These are phyloP conservation scores for Myrmophylax atrothorax DNA, from an alignment of 2,113 vertebrate genomes.

Conservation along the genomic window DNA sequence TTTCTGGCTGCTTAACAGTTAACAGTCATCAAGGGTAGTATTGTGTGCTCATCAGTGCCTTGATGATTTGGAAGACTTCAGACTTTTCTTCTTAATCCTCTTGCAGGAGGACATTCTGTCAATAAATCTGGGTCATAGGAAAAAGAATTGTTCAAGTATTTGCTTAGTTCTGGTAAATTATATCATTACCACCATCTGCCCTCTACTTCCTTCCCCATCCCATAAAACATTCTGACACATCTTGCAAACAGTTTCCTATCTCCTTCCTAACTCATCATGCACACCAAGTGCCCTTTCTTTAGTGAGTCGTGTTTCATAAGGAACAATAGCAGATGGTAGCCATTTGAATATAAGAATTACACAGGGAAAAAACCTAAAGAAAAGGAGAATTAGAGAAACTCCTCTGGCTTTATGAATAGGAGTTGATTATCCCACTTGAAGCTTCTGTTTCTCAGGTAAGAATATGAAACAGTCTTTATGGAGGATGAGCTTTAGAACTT, in stretches of 20 bases:
- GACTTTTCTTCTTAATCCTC: not conserved
- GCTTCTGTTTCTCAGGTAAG: not conserved
- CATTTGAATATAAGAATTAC: not conserved
- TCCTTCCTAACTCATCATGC: not conserved
- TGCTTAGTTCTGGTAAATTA: not conserved
- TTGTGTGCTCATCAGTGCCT: not conserved
- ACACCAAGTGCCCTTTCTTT: not conserved
- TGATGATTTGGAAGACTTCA: not conserved
- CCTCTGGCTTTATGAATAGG: not conserved
- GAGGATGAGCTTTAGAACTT: not conserved
- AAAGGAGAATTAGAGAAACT: not conserved
- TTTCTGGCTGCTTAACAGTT: not conserved
- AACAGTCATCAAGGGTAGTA: not conserved
- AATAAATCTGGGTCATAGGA: not conserved
- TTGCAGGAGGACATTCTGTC: not conserved
- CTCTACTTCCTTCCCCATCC: not conserved
- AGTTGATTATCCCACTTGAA: not conserved
- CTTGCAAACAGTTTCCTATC: not conserved
- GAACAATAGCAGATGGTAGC: constrained; percentile 11
- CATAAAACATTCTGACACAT: not conserved
- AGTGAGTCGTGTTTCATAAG: not conserved
- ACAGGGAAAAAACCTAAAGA: not conserved
- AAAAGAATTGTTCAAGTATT: not conserved
- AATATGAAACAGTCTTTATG: not conserved
- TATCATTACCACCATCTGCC: not conserved